Evolutionary conservation across 2,113 vertebrate genomes (phyloP).

Genomic region (Cnemophilus loriae): DNA sequence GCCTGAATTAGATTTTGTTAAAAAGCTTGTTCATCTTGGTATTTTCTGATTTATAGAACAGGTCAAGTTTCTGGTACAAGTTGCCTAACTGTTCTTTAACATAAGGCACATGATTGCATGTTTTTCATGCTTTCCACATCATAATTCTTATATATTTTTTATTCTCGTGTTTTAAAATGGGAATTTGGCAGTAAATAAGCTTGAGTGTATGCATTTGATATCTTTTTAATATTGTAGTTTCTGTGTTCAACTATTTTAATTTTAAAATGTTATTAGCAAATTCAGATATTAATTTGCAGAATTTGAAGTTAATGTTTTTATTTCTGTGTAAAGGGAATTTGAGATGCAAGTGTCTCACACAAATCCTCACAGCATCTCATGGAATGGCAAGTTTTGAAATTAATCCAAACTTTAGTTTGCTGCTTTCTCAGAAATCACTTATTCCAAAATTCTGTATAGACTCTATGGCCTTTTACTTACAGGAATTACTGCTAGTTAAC

Average conservation of each 20-base stretch:
- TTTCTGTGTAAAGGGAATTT: not conserved
- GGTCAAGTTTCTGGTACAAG: not conserved
- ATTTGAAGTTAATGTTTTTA: not conserved
- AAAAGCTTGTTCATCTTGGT: not conserved
- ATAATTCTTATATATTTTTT: not conserved
- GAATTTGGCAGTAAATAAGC: not conserved
- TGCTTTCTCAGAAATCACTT: not conserved
- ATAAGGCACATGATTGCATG: not conserved
- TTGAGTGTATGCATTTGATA: not conserved
- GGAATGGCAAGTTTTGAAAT: not conserved
- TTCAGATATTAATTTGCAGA: not conserved
- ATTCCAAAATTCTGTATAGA: not conserved
- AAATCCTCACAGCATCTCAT: not conserved
- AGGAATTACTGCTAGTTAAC: not conserved
- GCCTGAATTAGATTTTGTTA: not conserved
- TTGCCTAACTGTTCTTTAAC: not conserved
- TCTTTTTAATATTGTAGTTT: not conserved
- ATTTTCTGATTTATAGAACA: not conserved
- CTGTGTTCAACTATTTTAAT: not conserved
- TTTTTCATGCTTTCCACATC: not conserved
- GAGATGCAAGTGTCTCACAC: not conserved
- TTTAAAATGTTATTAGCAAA: not conserved
- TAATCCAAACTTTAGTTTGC: not conserved
- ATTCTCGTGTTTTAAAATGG: not conserved
- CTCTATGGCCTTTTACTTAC: not conserved